These are phyloP conservation scores for Montipora capricornis DNA, from an alignment of 64 coral and sea anemone species.

Conservation along the genomic window DNA sequence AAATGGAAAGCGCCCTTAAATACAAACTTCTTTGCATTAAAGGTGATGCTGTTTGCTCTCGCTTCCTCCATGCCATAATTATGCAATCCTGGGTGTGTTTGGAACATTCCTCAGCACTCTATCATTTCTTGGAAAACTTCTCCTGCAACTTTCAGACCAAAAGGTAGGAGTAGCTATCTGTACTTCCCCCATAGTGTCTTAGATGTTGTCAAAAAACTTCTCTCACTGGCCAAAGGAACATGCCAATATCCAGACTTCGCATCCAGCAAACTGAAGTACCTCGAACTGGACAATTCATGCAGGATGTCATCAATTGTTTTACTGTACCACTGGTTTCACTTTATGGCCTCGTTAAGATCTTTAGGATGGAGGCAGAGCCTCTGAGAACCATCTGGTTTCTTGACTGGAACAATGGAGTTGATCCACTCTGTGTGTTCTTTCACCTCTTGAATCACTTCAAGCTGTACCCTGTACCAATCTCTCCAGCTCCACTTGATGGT, in stretches of 20 bases:
- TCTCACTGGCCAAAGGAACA: neutral
- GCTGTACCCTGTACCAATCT: neutral
- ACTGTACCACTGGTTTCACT: constrained; percentile 4
- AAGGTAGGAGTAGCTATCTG: constrained; percentile 1
- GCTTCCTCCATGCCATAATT: constrained; percentile 29
- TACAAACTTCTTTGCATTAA: constrained; percentile 52
- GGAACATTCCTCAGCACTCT: constrained; percentile 19
- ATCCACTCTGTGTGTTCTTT: constrained; percentile 30
- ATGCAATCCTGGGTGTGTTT: neutral
- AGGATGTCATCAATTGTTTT: constrained; percentile 7
- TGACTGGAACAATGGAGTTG: constrained; percentile 16
- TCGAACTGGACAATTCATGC: neutral
- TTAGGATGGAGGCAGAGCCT: constrained; percentile 27
- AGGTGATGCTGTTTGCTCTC: constrained; percentile 48
- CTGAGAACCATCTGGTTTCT: constrained; percentile 25
- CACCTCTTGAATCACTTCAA: constrained; percentile 10
- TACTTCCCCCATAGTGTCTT: constrained; percentile 17
- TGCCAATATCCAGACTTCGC: neutral
- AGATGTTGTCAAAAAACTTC: constrained; percentile 15
- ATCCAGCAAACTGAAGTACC: constrained; percentile 7
- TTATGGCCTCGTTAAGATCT: constrained; percentile 34
- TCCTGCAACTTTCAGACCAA: neutral
- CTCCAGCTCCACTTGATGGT: neutral
- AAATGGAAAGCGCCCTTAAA: no score
- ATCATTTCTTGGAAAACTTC: constrained; percentile 18